Percentiles rank a stretch among this genome's conserved stretches.
These are phyloP conservation scores for Syngnathus floridae DNA, from an alignment of 2,113 vertebrate genomes.

Conservation along the genomic window DNA sequence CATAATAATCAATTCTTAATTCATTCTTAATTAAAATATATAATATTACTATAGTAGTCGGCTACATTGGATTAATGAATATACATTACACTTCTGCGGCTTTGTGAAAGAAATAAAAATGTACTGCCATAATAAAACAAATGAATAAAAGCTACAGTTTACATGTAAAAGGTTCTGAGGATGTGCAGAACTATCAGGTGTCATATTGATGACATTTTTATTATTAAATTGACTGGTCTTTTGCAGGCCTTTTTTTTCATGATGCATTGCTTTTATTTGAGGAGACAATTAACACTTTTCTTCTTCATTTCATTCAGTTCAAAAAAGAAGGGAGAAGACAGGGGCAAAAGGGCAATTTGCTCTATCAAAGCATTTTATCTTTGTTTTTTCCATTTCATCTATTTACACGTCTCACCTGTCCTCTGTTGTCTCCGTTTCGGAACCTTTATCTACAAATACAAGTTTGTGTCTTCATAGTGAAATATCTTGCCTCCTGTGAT, in stretches of 20 bases:
- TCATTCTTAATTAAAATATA: conserved; percentile 7
- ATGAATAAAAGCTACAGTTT: conserved; percentile 2
- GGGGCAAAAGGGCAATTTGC: conserved; percentile 25
- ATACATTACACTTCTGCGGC: not conserved
- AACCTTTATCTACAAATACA: conserved; percentile 24
- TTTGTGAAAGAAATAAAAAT: not conserved
- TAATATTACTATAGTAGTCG: not conserved
- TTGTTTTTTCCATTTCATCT: conserved; percentile 33
- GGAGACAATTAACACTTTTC: conserved; percentile 40
- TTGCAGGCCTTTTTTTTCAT: not conserved
- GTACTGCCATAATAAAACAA: not conserved
- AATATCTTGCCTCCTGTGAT: conserved; percentile 30
- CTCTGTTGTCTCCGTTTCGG: conserved; percentile 26
- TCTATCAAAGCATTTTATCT: conserved; percentile 51
- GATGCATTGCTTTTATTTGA: conserved; percentile 38
- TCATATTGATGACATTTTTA: conserved; percentile 17
- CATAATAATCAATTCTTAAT: conserved; percentile 42
- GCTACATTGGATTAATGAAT: conserved; percentile 15
- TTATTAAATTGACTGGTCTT: conserved; percentile 11
- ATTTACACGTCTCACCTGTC: conserved; percentile 33
- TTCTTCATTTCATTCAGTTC: conserved; percentile 31
- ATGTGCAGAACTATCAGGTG: conserved; percentile 21
- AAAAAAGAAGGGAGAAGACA: conserved; percentile 14
- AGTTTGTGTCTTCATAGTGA: conserved; percentile 37
- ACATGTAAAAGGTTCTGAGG: conserved; percentile 5